Base-by-base conservation (phyloP, 2,113 vertebrate species). In the Scolopax mira region DNA sequence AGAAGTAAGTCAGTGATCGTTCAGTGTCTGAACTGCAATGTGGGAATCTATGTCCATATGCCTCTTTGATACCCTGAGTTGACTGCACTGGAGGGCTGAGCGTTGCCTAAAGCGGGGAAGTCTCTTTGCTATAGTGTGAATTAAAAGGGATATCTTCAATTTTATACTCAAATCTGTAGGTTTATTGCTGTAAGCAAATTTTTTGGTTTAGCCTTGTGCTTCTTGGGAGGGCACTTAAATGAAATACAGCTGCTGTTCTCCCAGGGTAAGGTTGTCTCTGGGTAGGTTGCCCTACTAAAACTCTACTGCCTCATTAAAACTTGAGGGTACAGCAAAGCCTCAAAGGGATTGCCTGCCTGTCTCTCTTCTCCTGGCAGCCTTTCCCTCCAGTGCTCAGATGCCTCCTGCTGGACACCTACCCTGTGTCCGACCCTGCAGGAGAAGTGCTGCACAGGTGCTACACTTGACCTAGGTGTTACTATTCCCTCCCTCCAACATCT, bases 281-380 rank as follows among this genome's bases (percentile, higher is more conserved):
- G 58, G 3, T 49, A 70, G 51, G 49, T 73, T 62, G 58, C 31
- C 24, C 51, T 72, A 30, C 72, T 84, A 8, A 37, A 86, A 46
- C 54, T 79, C 57, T 48, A 69, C 44, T 42, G 58, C n/a, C 72
- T 80, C 41, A 42, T 88, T 93, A 83, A 73, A 93, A 70, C 39
- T 2, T 1, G 44, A 88, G 42, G 52, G 90, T 92, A 87, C 86
- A 79, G 86, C 81, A 92, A 90, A 95, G 94, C 91, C 94, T 67
- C 1, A n/a, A n/a, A n/a, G 21, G 88, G 72, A 71, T 84, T 64
- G 83, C 77, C 77, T 61, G 79, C 75, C 48, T 62, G 57, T 51
- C 31, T 79, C 74, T 11, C 46, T 73, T 54, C 60, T 55, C 30
- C 7, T 2, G 18, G 39, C 61, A 74, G 61, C 66, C 64, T 82